Percentiles rank a stretch among this genome's conserved stretches.
These are phyloP conservation scores for Alouatta palliata DNA, from an alignment of 2,113 vertebrate genomes.

Conservation along the genomic window DNA sequence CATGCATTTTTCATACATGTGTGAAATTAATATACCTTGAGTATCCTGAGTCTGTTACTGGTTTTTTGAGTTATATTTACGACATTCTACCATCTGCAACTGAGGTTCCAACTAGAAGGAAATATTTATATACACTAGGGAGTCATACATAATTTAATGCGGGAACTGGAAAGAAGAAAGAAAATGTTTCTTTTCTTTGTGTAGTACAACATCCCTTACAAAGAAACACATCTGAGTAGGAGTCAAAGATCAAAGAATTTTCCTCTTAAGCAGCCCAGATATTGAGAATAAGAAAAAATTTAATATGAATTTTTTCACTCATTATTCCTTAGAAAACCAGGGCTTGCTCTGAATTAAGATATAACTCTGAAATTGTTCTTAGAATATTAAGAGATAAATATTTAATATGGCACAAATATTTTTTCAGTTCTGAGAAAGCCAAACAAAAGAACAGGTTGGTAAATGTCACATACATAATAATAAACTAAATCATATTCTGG, in stretches of 20 bases:
- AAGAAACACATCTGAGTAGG: not conserved
- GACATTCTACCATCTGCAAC: constrained; percentile 60
- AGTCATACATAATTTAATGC: constrained; percentile 66
- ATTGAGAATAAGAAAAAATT: constrained; percentile 29
- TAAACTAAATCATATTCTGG: not conserved
- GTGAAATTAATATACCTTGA: constrained; percentile 53
- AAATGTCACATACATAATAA: not conserved
- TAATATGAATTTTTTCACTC: not conserved
- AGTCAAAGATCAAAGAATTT: constrained; percentile 34
- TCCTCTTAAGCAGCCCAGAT: constrained; percentile 42
- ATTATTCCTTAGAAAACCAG: constrained; percentile 32
- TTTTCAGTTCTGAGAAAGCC: not conserved
- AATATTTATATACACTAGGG: constrained; percentile 65
- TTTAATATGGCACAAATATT: not conserved
- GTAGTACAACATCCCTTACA: not conserved
- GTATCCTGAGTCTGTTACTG: not conserved
- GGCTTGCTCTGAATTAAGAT: not conserved
- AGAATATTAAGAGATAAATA: not conserved
- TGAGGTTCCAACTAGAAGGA: constrained; percentile 53
- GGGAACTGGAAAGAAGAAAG: constrained; percentile 26
- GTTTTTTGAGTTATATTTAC: constrained; percentile 62
- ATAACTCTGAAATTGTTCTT: constrained; percentile 2
- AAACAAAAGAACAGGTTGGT: not conserved
- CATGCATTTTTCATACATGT: constrained; percentile 66
- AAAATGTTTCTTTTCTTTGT: constrained; percentile 1